These are phyloP conservation scores for Prionace glauca DNA, from an alignment of 2,797 vertebrate genomes.

Conservation along the genomic window DNA sequence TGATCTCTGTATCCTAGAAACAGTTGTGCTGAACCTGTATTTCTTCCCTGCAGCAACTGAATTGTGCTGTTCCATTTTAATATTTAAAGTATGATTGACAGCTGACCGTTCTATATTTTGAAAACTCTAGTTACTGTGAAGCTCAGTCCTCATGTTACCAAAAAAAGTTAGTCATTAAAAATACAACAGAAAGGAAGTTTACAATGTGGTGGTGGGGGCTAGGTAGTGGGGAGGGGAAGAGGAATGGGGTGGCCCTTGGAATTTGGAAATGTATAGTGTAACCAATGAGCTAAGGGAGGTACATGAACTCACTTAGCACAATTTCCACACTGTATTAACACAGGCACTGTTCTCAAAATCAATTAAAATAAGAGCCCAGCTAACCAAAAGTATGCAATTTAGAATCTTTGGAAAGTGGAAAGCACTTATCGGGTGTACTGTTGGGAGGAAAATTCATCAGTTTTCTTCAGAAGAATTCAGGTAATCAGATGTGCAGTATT, in stretches of 20 bases:
- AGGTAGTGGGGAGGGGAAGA: not conserved
- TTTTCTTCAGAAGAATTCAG: slow-evolving; percentile 14
- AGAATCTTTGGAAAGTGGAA: too few relatives aligned
- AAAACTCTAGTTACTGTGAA: not conserved
- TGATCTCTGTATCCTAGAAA: not conserved
- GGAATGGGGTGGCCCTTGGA: not conserved
- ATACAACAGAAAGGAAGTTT: not conserved
- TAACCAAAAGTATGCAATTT: not conserved
- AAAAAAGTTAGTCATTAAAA: not conserved
- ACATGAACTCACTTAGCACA: not conserved
- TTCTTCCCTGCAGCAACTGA: not conserved
- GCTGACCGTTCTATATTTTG: not conserved
- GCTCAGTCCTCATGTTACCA: not conserved
- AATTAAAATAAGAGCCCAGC: not conserved
- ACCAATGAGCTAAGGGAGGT: not conserved
- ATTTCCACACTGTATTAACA: not conserved
- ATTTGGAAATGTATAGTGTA: not conserved
- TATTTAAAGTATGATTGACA: slow-evolving; percentile 6
- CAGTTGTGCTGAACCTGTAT: not conserved
- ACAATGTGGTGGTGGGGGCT: not conserved
- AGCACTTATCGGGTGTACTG: not conserved
- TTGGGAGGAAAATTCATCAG: not conserved
- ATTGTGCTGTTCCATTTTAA: not conserved
- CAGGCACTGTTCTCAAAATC: not conserved
- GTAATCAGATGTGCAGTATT: slow-evolving; percentile 2